Conservation (phyloP, 2,888 invertebrate genomes). For the Rhynchonema sp. region DNA sequence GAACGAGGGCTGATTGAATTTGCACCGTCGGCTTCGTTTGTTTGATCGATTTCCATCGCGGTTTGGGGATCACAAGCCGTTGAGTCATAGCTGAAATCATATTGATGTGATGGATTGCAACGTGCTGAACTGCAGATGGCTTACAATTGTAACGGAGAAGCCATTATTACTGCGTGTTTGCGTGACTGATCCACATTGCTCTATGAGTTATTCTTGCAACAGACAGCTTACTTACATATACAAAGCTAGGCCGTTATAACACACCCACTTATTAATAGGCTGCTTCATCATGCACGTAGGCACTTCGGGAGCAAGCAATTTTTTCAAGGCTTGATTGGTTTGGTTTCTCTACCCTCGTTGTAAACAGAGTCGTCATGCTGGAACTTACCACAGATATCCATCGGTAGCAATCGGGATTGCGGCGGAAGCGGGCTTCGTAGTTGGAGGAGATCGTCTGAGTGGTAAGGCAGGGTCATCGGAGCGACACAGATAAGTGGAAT, state of each 20-base stretch:
- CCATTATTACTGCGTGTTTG: no score
- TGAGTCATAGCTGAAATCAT: background rate
- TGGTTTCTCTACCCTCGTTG: no score
- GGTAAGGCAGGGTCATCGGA: background rate
- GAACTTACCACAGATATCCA: background rate
- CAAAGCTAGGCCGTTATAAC: no score
- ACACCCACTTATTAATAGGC: no score
- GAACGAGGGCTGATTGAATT: background rate
- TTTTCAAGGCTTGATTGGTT: no score
- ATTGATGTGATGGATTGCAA: background rate
- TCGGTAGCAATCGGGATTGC: background rate
- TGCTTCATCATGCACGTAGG: no score
- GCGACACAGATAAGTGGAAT: background rate
- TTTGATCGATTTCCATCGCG: background rate
- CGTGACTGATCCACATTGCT: no score
- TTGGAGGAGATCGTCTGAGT: background rate
- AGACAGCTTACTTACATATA: no score
- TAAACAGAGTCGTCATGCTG: background rate
- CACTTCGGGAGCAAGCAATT: no score
- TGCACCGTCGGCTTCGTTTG: background rate
- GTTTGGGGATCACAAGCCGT: background rate
- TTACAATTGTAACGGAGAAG: background rate
- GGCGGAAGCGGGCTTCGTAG: background rate
- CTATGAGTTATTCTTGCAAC: no score
- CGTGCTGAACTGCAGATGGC: background rate